phyloP scores from a whole-genome alignment of 2,797 vertebrate species.

The Esox masquinongy region DNA sequence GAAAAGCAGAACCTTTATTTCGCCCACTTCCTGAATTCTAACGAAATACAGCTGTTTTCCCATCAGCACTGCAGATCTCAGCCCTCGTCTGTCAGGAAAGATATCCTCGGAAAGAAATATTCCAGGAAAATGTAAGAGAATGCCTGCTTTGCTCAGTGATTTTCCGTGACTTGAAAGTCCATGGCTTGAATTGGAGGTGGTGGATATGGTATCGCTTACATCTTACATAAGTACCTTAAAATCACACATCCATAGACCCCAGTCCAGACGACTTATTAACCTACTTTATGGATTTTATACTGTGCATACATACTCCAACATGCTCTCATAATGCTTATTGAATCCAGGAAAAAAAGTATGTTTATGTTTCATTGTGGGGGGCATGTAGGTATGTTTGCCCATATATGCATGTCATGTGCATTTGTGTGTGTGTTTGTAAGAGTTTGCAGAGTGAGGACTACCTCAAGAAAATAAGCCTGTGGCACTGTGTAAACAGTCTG shows the following conservation, averaged over 20 bases:
- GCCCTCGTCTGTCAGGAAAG: constrained; percentile 61
- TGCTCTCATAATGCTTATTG: too few relatives aligned
- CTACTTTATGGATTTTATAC: too few relatives aligned
- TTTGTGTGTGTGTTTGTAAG: constrained; percentile 3
- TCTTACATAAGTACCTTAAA: not conserved
- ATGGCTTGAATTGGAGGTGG: not conserved
- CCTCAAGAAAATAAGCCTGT: constrained; percentile 82
- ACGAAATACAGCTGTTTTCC: constrained; percentile 74
- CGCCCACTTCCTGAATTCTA: constrained; percentile 58
- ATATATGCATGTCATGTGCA: not conserved
- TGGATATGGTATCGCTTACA: not conserved
- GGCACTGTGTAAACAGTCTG: constrained; percentile 75
- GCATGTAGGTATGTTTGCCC: not conserved
- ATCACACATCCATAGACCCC: too few relatives aligned
- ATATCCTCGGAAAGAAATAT: constrained; percentile 52
- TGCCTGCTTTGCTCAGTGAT: constrained; percentile 6
- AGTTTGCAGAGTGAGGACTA: constrained; percentile 58
- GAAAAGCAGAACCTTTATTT: constrained; percentile 29
- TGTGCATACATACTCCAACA: too few relatives aligned
- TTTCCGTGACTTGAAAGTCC: constrained; percentile 21
- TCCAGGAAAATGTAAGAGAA: constrained; percentile 18
- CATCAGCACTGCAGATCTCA: constrained; percentile 51
- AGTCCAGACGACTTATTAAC: too few relatives aligned
- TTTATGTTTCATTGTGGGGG: not conserved
- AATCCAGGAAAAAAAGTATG: not conserved